Evolutionary conservation across 1,140 invertebrate genomes (phyloP), one percentile per base, ranked within the genome.

Genomic region (Diorhabda sublineata): DNA sequence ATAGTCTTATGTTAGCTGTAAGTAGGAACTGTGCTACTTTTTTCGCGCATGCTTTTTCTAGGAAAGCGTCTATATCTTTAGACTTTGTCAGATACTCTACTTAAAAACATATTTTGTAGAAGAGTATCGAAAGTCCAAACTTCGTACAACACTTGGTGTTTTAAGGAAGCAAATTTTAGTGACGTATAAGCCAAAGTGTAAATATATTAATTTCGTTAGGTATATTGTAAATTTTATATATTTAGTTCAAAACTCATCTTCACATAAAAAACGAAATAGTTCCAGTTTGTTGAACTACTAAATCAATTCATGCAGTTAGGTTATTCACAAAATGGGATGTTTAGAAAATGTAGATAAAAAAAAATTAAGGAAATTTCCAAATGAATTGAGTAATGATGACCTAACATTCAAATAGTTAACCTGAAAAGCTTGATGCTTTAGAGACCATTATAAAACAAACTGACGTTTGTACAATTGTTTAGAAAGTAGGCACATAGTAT

Each of bases 1-100:
- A 67, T 71, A 74, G 70, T 79, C 77, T 78, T 79, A 79, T 78
- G 77, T 76, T 78, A 79, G 77, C 60, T 74, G 63, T 76, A 78
- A 74, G 72, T 52, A 52, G 47, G 63, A 61, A 66, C 26, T 47
- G 45, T 11, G 11, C 45, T 70, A 65, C 69, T 74, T 66, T 71
- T 77, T 71, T 68, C 75, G 75, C 66, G 76, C 73, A 75, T 77
- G 75, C 72, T 69, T 76, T 57, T 69, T 61, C 6, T 6, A 52
- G 2, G 3, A 52, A 8, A n/a, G n/a, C n/a, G 47, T 52, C n/a
- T 52, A 52, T 8, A 52, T 52, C 3, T 52, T 52, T 8, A 52
- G n/a, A 52, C 47, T 52, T 52, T 52, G 47, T 52, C n/a, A 52
- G n/a, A 2, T 52, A 52, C 3, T 6, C 6, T 52, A 52, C 2